phyloP scores from a whole-genome alignment of 2,888 invertebrate species.

The Tachina fera region DNA sequence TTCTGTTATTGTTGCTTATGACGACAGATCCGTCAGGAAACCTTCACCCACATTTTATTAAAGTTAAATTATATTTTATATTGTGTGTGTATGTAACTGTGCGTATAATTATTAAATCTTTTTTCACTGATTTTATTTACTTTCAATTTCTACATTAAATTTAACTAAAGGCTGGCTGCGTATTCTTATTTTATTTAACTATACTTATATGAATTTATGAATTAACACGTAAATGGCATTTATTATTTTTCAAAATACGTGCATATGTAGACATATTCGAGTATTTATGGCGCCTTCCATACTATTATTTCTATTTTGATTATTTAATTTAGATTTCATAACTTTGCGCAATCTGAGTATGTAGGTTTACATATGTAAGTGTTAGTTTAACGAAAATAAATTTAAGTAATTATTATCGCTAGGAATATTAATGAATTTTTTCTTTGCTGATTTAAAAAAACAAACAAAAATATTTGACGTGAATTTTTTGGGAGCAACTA shows the following conservation, averaged over 20 bases:
- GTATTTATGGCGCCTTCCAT: no score
- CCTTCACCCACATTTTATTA: no score
- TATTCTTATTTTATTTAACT: background rate
- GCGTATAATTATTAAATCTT: no score
- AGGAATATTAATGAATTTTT: slow-evolving; percentile 63
- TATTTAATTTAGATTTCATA: slow-evolving; percentile 62
- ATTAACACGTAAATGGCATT: background rate
- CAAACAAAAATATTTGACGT: background rate
- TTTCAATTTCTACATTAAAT: background rate
- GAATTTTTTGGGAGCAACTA: background rate
- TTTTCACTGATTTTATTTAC: slow-evolving; percentile 37
- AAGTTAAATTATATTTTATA: no score
- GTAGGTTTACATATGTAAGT: background rate
- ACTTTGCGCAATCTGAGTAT: background rate
- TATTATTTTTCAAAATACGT: background rate
- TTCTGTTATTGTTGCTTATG: no score
- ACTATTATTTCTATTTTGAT: background rate
- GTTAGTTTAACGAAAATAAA: slow-evolving; percentile 31
- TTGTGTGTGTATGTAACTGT: no score
- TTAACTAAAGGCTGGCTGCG: background rate
- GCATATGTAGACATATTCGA: background rate
- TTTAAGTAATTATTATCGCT: slow-evolving; percentile 61
- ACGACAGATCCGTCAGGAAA: no score
- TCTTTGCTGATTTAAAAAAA: background rate
- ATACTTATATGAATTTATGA: background rate